Conservation (phyloP, 2,797 vertebrate genomes). For the Falco concolor region DNA sequence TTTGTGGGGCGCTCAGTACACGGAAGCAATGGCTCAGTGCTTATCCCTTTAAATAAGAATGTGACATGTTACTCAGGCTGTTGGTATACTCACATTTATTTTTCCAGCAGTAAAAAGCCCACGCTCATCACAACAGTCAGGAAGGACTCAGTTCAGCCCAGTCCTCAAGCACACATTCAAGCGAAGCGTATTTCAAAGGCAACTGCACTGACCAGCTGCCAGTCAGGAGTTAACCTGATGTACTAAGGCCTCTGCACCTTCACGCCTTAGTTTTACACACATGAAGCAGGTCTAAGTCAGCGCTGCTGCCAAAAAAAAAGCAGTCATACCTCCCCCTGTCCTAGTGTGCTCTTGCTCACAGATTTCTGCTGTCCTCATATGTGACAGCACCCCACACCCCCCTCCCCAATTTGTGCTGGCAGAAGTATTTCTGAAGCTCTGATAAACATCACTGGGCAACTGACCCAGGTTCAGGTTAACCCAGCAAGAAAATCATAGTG, state of each 20-base stretch:
- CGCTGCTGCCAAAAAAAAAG: not conserved
- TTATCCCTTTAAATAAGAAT: not conserved
- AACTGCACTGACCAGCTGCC: not conserved
- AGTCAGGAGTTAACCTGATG: not conserved
- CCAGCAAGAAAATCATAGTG: not conserved
- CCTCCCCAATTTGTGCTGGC: not conserved
- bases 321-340: not conserved
- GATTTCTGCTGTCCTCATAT: not conserved
- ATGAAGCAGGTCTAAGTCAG: not conserved
- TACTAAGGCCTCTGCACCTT: not conserved
- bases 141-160: not conserved
- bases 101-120: not conserved
- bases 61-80: not conserved
- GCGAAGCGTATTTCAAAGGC: not conserved
- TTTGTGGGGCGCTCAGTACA: not conserved
- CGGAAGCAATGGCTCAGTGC: not conserved
- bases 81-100: not conserved
- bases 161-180: not conserved
- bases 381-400: accelerated
- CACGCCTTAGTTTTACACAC: not conserved
- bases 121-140: not conserved
- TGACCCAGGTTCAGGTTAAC: not conserved
- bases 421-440: not conserved
- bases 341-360: not conserved
- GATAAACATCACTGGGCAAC: not conserved